Conservation (phyloP, 2,113 vertebrate genomes). For the Pseudorectes ferrugineus region DNA sequence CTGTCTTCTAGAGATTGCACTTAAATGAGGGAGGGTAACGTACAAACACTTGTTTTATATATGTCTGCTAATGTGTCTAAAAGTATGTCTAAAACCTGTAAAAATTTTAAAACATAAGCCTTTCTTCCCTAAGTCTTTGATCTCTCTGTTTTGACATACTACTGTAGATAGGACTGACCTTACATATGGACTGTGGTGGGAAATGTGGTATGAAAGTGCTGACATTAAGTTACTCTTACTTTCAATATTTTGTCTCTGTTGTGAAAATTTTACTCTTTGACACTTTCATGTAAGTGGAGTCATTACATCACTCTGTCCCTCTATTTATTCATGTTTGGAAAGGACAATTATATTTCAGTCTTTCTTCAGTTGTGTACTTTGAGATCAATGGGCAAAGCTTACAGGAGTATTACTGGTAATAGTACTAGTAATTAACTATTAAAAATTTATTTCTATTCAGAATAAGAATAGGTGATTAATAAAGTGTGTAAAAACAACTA, state of each 20-base stretch:
- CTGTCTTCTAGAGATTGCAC: neutral
- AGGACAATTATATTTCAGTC: neutral
- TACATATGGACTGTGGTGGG: neutral
- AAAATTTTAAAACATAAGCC: neutral
- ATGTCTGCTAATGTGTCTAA: neutral
- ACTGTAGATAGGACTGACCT: neutral
- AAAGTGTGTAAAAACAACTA: neutral
- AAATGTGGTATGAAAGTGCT: neutral
- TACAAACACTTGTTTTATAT: neutral
- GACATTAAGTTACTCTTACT: neutral
- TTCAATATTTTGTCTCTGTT: neutral
- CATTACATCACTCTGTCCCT: neutral
- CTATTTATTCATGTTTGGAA: neutral
- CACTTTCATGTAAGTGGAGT: neutral
- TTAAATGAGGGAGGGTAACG: neutral
- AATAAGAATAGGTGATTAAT: neutral
- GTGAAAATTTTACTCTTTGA: neutral
- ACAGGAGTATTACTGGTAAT: neutral
- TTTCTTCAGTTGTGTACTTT: neutral
- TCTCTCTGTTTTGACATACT: neutral
- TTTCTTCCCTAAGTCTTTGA: neutral
- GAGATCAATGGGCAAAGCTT: neutral
- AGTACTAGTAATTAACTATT: neutral
- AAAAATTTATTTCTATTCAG: neutral
- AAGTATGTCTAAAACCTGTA: neutral